A percentile compares a stretch with the other conserved stretches of the same genome.
Evolutionary conservation across 1,140 invertebrate species (phyloP).

Genomic region (Eupeodes corollae): DNA sequence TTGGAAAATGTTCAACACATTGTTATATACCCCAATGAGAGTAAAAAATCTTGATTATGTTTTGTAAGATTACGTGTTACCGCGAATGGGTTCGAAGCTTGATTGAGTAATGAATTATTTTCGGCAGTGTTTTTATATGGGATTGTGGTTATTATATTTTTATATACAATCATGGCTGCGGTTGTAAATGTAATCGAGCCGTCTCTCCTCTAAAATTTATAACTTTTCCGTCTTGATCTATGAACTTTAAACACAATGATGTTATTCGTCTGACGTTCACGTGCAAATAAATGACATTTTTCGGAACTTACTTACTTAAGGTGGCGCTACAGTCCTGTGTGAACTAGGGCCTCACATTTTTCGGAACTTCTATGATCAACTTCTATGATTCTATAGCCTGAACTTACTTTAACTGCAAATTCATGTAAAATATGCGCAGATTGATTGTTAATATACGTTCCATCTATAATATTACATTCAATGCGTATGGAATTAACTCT

Average conservation of each 20-base stretch:
- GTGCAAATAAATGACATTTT: conserved; percentile 28
- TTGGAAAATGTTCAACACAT: conserved; percentile 1
- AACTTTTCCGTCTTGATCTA: conserved; percentile 18
- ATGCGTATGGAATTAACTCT: conserved; percentile 13
- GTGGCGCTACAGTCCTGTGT: no score
- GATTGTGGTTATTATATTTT: neutral
- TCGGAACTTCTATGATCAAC: no score
- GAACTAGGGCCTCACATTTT: no score
- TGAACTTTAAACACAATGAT: conserved; percentile 12
- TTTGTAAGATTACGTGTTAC: neutral
- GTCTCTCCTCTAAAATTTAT: conserved; percentile 18
- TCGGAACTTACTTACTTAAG: no score
- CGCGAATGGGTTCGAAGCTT: neutral
- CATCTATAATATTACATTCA: conserved; percentile 17
- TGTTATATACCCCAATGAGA: no score
- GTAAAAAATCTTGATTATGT: no score
- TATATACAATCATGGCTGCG: neutral
- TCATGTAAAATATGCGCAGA: conserved; percentile 22
- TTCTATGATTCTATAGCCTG: conserved; percentile 24
- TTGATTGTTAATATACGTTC: conserved; percentile 21
- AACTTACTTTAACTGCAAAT: conserved; percentile 19
- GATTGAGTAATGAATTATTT: no score
- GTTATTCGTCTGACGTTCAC: conserved; percentile 15
- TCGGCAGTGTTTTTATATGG: neutral
- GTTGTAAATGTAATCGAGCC: conserved; percentile 14